Percentiles rank a stretch among this genome's conserved stretches.
These are phyloP conservation scores for Rhabditophanes sp. DNA, from an alignment of 2,888 invertebrate genomes.

Conservation along the genomic window DNA sequence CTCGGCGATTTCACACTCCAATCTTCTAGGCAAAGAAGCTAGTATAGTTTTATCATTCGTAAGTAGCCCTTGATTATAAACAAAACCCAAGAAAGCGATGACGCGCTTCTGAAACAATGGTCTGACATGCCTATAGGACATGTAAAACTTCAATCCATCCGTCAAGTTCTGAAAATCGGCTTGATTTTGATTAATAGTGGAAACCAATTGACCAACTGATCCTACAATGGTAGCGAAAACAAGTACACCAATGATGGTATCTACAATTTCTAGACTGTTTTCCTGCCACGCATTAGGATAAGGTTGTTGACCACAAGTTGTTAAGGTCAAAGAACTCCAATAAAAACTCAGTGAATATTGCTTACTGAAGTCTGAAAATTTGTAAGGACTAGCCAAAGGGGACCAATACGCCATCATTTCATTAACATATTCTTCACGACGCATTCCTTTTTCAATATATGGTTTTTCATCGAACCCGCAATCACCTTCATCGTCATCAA, in stretches of 20 bases:
- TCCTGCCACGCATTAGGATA: slow-evolving; percentile 10
- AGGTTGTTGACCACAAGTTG: slow-evolving; percentile 27
- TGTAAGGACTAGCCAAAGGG: too few relatives aligned
- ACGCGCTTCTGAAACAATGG: slow-evolving; percentile 7
- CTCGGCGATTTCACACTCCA: slow-evolving; percentile 30
- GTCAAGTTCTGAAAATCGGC: slow-evolving; percentile 4
- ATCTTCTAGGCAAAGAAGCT: slow-evolving; percentile 23
- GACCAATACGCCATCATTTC: too few relatives aligned
- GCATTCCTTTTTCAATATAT: too few relatives aligned
- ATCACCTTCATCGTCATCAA: slow-evolving; percentile 5
- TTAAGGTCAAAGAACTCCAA: slow-evolving; percentile 31
- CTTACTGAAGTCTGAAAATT: slow-evolving; percentile 16
- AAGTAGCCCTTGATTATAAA: slow-evolving; percentile 1
- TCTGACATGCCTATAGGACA: slow-evolving; percentile 6
- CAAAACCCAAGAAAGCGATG: too few relatives aligned
- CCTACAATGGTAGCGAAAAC: slow-evolving; percentile 30
- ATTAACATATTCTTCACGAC: too few relatives aligned
- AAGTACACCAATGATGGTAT: slow-evolving; percentile 21
- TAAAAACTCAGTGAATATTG: slow-evolving; percentile 26
- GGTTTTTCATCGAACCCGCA: slow-evolving; percentile 6
- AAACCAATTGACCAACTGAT: slow-evolving; percentile 12
- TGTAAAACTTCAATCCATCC: slow-evolving; percentile 9
- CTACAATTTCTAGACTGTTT: slow-evolving; percentile 17
- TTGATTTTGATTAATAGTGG: slow-evolving; percentile 8
- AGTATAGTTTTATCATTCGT: slow-evolving; percentile 18